Evolutionary conservation across 2,888 invertebrate genomes (phyloP).

Genomic region (Phyllotreta cruciferae): DNA sequence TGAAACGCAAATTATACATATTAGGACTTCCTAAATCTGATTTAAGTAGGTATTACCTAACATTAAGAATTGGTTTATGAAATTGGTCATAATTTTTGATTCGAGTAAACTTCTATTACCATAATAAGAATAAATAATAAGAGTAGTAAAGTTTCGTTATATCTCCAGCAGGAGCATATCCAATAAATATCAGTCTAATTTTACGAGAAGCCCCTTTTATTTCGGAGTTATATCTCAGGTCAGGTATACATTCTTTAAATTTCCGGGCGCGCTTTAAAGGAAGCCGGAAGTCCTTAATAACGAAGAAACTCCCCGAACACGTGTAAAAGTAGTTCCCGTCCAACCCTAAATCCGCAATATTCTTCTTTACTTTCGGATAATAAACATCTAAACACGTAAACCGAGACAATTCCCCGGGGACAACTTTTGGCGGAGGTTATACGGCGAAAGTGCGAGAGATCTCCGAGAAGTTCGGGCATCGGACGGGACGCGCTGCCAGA

Average conservation of each 20-base stretch:
- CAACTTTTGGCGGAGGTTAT: slow-evolving; percentile 37
- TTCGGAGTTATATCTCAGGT: no score
- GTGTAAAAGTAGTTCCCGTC: slow-evolving; percentile 30
- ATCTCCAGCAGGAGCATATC: no score
- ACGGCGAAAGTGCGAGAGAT: slow-evolving; percentile 38
- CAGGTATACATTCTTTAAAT: slow-evolving; percentile 6
- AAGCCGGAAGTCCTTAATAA: slow-evolving; percentile 26
- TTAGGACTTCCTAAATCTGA: no score
- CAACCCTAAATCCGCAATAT: slow-evolving; percentile 32
- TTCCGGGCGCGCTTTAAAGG: slow-evolving; percentile 11
- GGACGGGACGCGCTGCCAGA: slow-evolving; percentile 40
- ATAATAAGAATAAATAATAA: no score
- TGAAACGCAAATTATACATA: no score
- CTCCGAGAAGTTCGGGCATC: slow-evolving; percentile 29
- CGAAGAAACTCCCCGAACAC: slow-evolving; percentile 31
- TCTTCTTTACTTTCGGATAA: slow-evolving; percentile 39
- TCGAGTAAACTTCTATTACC: no score
- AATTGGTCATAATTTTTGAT: no score
- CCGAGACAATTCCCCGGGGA: slow-evolving; percentile 45
- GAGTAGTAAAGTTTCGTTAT: no score
- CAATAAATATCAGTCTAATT: no score
- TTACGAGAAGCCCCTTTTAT: no score
- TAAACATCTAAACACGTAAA: slow-evolving; percentile 48
- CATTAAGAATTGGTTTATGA: no score
- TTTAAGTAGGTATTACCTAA: no score